These are phyloP conservation scores for Polydrusus pterygomalis DNA, from an alignment of 2,888 invertebrate genomes.

Conservation along the genomic window DNA sequence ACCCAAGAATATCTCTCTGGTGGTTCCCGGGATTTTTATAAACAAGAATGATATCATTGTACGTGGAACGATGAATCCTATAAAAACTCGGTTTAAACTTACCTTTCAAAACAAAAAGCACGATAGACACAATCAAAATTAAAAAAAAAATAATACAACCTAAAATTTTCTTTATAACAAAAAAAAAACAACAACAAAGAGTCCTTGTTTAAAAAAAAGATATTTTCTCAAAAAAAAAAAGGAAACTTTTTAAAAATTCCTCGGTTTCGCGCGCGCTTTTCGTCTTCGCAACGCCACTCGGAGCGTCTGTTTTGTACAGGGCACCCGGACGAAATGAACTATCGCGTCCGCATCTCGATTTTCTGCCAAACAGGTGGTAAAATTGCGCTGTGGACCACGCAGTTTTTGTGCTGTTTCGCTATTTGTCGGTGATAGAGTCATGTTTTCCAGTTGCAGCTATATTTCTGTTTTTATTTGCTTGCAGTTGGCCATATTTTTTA, in stretches of 20 bases:
- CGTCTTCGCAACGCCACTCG: conserved; percentile 2
- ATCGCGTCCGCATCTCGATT: conserved; percentile 39
- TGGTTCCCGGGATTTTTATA: too few relatives aligned
- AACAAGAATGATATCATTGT: too few relatives aligned
- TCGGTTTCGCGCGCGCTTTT: conserved; percentile 7
- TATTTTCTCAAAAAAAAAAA: not conserved
- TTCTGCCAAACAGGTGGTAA: conserved; percentile 48
- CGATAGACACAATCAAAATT: not conserved
- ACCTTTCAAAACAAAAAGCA: not conserved
- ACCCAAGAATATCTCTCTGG: too few relatives aligned
- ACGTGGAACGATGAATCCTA: too few relatives aligned
- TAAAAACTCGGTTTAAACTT: not conserved
- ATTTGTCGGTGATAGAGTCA: conserved; percentile 19
- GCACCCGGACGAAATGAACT: conserved; percentile 37
- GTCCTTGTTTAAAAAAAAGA: not conserved
- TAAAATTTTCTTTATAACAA: not conserved
- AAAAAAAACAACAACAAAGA: not conserved
- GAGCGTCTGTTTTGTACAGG: conserved; percentile 25
- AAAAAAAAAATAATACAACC: not conserved
- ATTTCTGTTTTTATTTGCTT: not conserved
- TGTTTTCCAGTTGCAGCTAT: conserved; percentile 1
- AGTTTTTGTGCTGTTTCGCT: conserved; percentile 33
- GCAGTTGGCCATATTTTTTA: too few relatives aligned
- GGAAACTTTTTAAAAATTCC: conserved; percentile 12
- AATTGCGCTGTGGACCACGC: conserved; percentile 47